Percentiles rank a stretch among this genome's conserved stretches.
Evolutionary conservation across 35 echinoderm and acorn worm genomes (phyloP).

Genomic region (Apostichopus japonicus): DNA sequence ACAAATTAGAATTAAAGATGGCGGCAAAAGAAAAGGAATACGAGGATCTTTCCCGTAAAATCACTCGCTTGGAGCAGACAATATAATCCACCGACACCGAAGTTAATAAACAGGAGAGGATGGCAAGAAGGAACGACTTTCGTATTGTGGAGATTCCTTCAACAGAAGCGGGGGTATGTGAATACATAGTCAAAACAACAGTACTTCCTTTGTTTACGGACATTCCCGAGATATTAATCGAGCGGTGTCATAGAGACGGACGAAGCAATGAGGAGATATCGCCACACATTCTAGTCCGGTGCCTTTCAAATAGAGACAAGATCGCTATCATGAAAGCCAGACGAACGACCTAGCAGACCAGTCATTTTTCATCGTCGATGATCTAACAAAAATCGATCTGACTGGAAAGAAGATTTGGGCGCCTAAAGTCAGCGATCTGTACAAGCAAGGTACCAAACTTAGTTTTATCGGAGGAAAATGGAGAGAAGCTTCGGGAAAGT

Average conservation of each 20-base stretch:
- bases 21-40: too few species aligned
- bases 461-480: too few species aligned
- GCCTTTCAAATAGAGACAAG: conserved; percentile 47
- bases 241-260: conserved; percentile 55
- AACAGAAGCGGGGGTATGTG: neutral
- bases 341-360: neutral
- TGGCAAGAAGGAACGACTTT: neutral
- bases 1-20: too few species aligned
- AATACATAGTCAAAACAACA: neutral
- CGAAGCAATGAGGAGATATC: neutral
- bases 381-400: too few species aligned
- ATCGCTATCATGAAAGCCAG: neutral
- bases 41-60: too few species aligned
- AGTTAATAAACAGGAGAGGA: conserved; percentile 11
- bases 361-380: conserved; percentile 34
- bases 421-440: too few species aligned
- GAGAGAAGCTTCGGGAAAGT: too few species aligned
- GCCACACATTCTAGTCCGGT: conserved; percentile 46
- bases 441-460: too few species aligned
- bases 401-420: conserved; percentile 14
- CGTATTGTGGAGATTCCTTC: neutral
- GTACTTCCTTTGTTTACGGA: neutral
- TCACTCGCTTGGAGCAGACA: too few species aligned
- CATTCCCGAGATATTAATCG: neutral
- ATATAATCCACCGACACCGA: neutral